These are phyloP conservation scores for Ectropis grisescens DNA, from an alignment of 1,140 invertebrate species.

Conservation along the genomic window DNA sequence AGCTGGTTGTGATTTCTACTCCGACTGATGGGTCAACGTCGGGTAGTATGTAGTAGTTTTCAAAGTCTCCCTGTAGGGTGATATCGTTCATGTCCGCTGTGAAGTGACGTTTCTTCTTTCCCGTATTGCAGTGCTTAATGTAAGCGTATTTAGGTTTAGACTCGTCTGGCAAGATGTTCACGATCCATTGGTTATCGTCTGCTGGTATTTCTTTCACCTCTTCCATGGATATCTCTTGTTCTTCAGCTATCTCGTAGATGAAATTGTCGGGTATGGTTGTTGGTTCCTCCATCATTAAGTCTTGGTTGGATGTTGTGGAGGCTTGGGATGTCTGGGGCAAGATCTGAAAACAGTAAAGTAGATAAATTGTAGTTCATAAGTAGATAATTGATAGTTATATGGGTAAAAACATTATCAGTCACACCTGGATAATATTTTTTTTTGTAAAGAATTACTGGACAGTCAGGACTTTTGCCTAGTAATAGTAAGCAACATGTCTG, in stretches of 20 bases:
- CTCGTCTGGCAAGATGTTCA: constrained; percentile 50
- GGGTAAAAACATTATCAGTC: too few species aligned
- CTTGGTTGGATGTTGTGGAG: too few species aligned
- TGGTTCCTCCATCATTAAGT: too few species aligned
- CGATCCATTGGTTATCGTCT: constrained; percentile 34
- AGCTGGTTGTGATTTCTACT: constrained; percentile 50
- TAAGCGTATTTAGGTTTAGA: constrained; percentile 50
- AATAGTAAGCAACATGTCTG: too few species aligned
- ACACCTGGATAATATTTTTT: too few species aligned
- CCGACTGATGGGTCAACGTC: constrained; percentile 50
- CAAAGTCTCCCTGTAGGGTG: constrained; percentile 43
- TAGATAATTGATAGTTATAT: too few species aligned
- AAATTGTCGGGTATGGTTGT: constrained; percentile 41
- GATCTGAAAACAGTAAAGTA: too few species aligned
- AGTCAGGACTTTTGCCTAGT: too few species aligned
- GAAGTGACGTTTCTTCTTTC: constrained; percentile 54
- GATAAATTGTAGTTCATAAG: too few species aligned
- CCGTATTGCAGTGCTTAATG: constrained; percentile 47
- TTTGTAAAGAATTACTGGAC: too few species aligned
- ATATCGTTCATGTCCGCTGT: constrained; percentile 55
- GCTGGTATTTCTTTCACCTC: constrained; percentile 52
- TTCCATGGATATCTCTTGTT: constrained; percentile 58
- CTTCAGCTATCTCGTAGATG: constrained; percentile 58
- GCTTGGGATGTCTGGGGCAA: constrained; percentile 26
- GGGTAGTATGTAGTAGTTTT: constrained; percentile 56